Evolutionary conservation across 2,888 invertebrate genomes (phyloP), one percentile per base, ranked within the genome.

Genomic region (Zaprionus lineosus): DNA sequence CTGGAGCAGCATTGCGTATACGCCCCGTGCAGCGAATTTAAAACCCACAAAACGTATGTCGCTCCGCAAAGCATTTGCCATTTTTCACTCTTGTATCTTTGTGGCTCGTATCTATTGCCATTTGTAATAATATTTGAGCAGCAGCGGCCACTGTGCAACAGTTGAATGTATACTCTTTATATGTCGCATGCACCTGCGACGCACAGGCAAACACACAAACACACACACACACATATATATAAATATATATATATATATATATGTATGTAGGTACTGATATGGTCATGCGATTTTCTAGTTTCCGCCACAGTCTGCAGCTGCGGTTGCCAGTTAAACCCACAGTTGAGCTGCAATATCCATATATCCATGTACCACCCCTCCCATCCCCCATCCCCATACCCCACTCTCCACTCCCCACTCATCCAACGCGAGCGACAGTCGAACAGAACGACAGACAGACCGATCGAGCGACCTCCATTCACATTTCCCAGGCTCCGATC

Each of bases 61-160:
- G 9, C 39, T 50, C 57, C n/a, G 50, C 59, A 50, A 53, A 58
- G 58, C 72, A 58, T 75, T 71, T 55, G 72, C 57, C 52, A 81
- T 81, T 81, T 81, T 81, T 74, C 81, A 68, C 63, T 46, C 8
- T 34, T 44, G 56, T 70, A 56, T 55, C 53, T 74, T 44, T 31
- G 21, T 34, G 28, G 15, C 15, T 72, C 46, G 47, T 61, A 68
- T 67, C 68, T 72, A 57, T 67, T 44, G 73, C 63, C 63, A 63
- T 76, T 81, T 67, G 63, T 76, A 71, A 67, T 76, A 76, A 72
- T 76, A 79, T 74, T 67, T 53, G 76, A 47, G 59, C 52, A 44
- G 28, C 26, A 47, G 59, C 52, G 40, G 28, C 26, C 34, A 33
- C 26, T 21, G 60, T 51, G 68, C 74, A 68, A 73, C 74, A 62